Percentiles rank a stretch among this genome's conserved stretches.
Conservation (phyloP, 1,140 invertebrate genomes). For the Pogonus chalceus region DNA sequence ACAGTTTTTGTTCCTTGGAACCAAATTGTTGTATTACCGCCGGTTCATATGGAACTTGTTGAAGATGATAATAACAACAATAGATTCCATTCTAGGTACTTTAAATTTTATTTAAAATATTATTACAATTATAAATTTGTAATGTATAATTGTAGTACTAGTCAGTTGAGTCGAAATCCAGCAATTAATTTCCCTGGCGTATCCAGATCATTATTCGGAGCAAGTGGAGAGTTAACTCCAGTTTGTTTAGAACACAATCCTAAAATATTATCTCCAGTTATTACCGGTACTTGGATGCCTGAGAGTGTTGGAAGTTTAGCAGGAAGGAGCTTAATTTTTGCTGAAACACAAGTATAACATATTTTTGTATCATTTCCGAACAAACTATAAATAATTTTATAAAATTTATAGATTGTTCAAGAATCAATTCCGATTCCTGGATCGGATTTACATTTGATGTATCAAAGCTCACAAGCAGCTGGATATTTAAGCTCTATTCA, state of each 20-base stretch:
- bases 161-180: slow-evolving; percentile 31
- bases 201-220: slow-evolving; percentile 42
- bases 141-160: slow-evolving; percentile 10
- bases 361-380: slow-evolving; percentile 16
- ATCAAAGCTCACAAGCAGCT: slow-evolving; percentile 83
- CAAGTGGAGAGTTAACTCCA: slow-evolving; percentile 40
- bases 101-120: too few relatives aligned
- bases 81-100: slow-evolving; percentile 40
- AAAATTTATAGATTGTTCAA: slow-evolving; percentile 70
- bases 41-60: slow-evolving; percentile 75
- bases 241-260: slow-evolving; percentile 80
- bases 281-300: slow-evolving; percentile 77
- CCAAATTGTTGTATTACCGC: slow-evolving; percentile 82
- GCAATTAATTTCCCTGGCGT: slow-evolving; percentile 50
- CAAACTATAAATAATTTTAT: not conserved
- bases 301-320: slow-evolving; percentile 73
- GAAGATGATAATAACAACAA: slow-evolving; percentile 54
- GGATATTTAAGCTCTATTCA: slow-evolving; percentile 88
- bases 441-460: slow-evolving; percentile 82
- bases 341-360: slow-evolving; percentile 67
- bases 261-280: slow-evolving; percentile 65
- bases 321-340: slow-evolving; percentile 71
- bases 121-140: slow-evolving; percentile 9
- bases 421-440: slow-evolving; percentile 89
- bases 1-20: slow-evolving; percentile 93